Conservation (phyloP, 2,113 vertebrate species). For the Platichthys flesus region DNA sequence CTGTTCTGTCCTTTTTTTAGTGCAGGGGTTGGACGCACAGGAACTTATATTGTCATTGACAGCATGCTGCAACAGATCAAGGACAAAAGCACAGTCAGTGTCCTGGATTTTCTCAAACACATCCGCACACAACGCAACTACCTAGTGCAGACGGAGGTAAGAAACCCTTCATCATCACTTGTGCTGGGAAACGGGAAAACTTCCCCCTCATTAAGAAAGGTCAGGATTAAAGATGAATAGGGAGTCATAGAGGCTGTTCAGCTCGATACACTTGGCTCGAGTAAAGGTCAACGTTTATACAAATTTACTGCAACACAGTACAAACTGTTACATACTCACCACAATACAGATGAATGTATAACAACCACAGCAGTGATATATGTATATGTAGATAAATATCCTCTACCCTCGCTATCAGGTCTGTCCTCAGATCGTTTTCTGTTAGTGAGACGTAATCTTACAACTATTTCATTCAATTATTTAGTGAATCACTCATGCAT, state of each 20-base stretch:
- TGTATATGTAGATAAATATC: neutral
- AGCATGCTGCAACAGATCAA: slow-evolving; percentile 99
- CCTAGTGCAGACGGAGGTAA: slow-evolving; percentile 99
- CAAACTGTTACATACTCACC: slow-evolving; percentile 20
- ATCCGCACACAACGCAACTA: slow-evolving; percentile 99
- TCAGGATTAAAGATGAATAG: slow-evolving; percentile 56
- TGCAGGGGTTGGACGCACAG: slow-evolving; percentile 96
- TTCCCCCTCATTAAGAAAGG: slow-evolving; percentile 44
- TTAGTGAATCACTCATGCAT: too few relatives aligned
- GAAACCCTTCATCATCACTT: slow-evolving; percentile 16
- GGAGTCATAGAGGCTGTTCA: slow-evolving; percentile 43
- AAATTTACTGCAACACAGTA: slow-evolving; percentile 24
- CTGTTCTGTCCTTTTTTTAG: slow-evolving; percentile 75
- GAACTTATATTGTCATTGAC: slow-evolving; percentile 99
- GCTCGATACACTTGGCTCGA: slow-evolving; percentile 38
- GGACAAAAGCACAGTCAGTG: slow-evolving; percentile 98
- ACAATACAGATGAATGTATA: neutral
- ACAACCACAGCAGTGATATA: neutral
- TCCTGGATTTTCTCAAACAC: slow-evolving; percentile 98
- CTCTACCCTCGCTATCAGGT: neutral
- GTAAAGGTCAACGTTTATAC: slow-evolving; percentile 54
- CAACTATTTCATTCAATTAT: too few relatives aligned
- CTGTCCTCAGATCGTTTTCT: neutral
- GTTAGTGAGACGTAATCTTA: too few relatives aligned
- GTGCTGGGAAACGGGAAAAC: slow-evolving; percentile 19